phyloP scores from a whole-genome alignment of 2,888 invertebrate genomes.

The Diadromus collaris region DNA sequence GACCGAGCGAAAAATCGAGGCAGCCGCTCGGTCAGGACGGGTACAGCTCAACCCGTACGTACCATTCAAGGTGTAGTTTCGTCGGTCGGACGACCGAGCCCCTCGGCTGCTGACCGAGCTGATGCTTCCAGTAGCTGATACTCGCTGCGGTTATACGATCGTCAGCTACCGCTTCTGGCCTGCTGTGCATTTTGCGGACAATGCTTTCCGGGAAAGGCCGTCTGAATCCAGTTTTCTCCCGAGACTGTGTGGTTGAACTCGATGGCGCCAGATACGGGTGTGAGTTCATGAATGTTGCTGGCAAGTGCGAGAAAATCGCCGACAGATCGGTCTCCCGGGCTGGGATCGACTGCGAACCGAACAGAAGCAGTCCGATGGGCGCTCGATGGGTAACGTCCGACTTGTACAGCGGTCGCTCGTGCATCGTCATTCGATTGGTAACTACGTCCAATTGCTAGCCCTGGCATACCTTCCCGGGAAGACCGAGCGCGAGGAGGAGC shows the following conservation, averaged over 20 bases:
- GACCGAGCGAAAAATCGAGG: slow-evolving; percentile 20
- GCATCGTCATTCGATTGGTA: slow-evolving; percentile 66
- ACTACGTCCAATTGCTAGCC: slow-evolving; percentile 73
- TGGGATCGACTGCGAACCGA: slow-evolving; percentile 16
- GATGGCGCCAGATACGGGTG: slow-evolving; percentile 34
- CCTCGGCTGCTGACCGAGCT: slow-evolving; percentile 42
- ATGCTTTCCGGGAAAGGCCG: slow-evolving; percentile 68
- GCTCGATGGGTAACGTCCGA: slow-evolving; percentile 22
- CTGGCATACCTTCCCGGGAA: slow-evolving; percentile 61
- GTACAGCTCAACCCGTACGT: not conserved
- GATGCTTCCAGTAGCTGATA: slow-evolving; percentile 15
- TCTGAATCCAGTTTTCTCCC: slow-evolving; percentile 68
- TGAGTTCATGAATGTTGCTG: slow-evolving; percentile 20
- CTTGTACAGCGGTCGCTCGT: slow-evolving; percentile 27
- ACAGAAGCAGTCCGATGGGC: not conserved
- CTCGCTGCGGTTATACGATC: slow-evolving; percentile 15
- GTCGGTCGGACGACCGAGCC: slow-evolving; percentile 45
- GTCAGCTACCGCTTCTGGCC: slow-evolving; percentile 10
- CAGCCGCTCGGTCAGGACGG: slow-evolving; percentile 8
- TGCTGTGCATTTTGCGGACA: slow-evolving; percentile 62
- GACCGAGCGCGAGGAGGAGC: slow-evolving; percentile 45
- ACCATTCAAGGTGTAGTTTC: slow-evolving; percentile 51
- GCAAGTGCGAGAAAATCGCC: slow-evolving; percentile 1
- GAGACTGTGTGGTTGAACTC: slow-evolving; percentile 40
- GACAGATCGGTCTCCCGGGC: slow-evolving; percentile 8